Evolutionary conservation across 2,797 vertebrate species (phyloP), one percentile per base, ranked within the genome.

Genomic region (Alca torda): DNA sequence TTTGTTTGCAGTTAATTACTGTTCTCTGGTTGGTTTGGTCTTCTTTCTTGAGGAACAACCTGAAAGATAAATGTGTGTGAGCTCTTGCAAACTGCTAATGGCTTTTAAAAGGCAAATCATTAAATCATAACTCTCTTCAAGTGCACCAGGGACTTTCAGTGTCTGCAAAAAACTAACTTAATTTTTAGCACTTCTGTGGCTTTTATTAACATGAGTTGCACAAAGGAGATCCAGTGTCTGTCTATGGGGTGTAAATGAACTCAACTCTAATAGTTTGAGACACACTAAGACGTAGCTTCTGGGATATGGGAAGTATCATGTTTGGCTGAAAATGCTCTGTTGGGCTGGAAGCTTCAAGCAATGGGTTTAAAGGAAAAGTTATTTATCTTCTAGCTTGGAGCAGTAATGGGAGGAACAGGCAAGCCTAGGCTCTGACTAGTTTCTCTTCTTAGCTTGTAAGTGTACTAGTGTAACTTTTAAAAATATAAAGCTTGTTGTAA

Each of bases 21-120:
- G 33, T 64, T 70, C 23, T 53, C 56, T 64, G 39, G 39, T 63
- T 63, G 60, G 39, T 64, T 65, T 65, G 63, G 21, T 33, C 41
- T 8, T 33, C 41, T 64, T 64, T 64, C 2, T 4, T 69, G 59
- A 45, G 59, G n/a, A 89, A 30, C 35, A 67, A 73, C 21, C 43
- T 43, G 24, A 79, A 84, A 89, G 51, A 63, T n/a, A 50, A 80
- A 63, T 8, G 9, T 85, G 31, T 79, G 39, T 39, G 68, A 79
- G 21, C 59, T 84, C 65, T 74, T 48, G 21, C 54, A 64, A 87
- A 53, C 31, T 74, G 59, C 30, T 92, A 60, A 67, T 67, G 74
- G 48, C 31, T 92, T 90, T 93, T 80, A 77, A 93, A 83, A 93
- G 48, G 31, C n/a, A 89, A 82, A 56, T 84, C 0, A 1, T 82